Conservation (phyloP, 2,113 vertebrate genomes). For the Clarias batrachus region DNA sequence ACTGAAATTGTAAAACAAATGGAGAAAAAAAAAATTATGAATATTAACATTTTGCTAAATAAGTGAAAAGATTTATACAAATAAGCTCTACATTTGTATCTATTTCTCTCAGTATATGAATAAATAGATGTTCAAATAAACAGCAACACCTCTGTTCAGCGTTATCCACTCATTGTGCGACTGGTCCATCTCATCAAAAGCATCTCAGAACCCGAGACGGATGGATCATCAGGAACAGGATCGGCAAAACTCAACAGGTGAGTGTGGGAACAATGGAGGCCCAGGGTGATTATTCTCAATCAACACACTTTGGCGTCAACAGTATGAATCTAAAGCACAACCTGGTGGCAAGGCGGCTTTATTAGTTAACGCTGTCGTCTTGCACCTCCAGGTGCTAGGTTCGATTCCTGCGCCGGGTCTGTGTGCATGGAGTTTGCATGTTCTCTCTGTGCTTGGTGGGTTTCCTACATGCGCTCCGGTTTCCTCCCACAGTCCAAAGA, state of each 20-base stretch:
- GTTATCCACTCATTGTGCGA: neutral
- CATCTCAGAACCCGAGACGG: neutral
- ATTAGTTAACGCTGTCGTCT: too few species aligned
- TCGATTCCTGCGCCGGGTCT: too few species aligned
- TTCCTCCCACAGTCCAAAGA: too few species aligned
- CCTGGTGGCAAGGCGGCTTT: too few species aligned
- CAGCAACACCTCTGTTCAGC: constrained; percentile 8
- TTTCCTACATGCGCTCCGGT: too few species aligned
- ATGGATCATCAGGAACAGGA: neutral
- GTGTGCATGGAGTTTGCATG: too few species aligned
- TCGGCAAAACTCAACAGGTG: neutral
- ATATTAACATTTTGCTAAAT: constrained; percentile 73
- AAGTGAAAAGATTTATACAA: constrained; percentile 67
- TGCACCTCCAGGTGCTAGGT: too few species aligned
- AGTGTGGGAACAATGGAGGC: neutral
- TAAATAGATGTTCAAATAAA: constrained; percentile 67
- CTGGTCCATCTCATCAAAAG: neutral
- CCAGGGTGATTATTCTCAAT: neutral
- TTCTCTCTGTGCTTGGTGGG: too few species aligned
- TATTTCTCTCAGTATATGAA: constrained; percentile 73
- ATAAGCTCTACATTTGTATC: constrained; percentile 71
- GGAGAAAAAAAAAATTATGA: constrained; percentile 66
- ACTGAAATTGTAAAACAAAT: constrained; percentile 61
- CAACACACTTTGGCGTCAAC: neutral
- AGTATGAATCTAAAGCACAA: neutral